Evolutionary conservation across 2,888 invertebrate genomes (phyloP).

Genomic region (Serripes groenlandicus): DNA sequence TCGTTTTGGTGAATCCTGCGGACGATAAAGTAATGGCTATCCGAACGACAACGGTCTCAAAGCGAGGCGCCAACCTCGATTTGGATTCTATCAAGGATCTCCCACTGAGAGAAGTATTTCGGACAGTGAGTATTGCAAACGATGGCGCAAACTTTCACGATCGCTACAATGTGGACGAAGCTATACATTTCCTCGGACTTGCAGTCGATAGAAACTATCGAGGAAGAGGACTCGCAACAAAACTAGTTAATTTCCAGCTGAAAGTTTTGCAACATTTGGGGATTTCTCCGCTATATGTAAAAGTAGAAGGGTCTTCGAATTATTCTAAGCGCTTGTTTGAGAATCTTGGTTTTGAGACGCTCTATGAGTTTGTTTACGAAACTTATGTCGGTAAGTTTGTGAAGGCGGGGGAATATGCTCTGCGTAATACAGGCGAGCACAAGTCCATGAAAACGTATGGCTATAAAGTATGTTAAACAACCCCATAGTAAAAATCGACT

Average conservation of each 20-base stretch:
- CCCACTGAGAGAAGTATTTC: not conserved
- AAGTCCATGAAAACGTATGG: slow-evolving; percentile 7
- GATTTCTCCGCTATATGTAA: slow-evolving; percentile 1
- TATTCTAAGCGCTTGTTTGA: slow-evolving; percentile 4
- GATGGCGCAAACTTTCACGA: slow-evolving; percentile 12
- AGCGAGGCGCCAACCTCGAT: slow-evolving; percentile 11
- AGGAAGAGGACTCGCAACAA: not conserved
- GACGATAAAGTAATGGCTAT: slow-evolving; percentile 10
- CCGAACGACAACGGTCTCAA: slow-evolving; percentile 1
- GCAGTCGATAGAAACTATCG: slow-evolving; percentile 14
- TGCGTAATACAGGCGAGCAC: not conserved
- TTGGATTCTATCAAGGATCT: slow-evolving; percentile 3
- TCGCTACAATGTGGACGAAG: not conserved
- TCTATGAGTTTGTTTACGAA: not conserved
- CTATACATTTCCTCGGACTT: slow-evolving; percentile 3
- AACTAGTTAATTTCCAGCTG: slow-evolving; percentile 8
- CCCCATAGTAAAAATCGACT: not conserved
- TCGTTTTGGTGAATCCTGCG: not conserved
- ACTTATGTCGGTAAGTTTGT: too few relatives aligned
- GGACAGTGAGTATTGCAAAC: not conserved
- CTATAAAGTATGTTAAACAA: not conserved
- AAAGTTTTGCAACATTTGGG: not conserved
- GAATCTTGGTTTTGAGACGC: slow-evolving; percentile 10
- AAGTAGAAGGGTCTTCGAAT: slow-evolving; percentile 4
- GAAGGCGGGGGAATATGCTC: not conserved